Evolutionary conservation across 2,797 vertebrate species (phyloP).

Genomic region (Myotis pilosus): DNA sequence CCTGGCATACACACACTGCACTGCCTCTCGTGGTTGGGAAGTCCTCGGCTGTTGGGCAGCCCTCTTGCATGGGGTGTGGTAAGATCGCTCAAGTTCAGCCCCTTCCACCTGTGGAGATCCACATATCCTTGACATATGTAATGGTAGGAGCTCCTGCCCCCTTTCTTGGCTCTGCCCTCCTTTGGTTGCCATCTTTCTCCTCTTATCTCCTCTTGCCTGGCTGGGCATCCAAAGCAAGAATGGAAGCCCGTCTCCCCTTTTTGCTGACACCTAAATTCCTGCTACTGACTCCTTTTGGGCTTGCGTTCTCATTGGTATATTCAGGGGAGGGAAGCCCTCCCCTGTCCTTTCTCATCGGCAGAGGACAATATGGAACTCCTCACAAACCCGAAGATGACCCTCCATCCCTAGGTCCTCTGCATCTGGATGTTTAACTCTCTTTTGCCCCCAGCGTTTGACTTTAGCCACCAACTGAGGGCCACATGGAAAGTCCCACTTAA

Average conservation of each 20-base stretch:
- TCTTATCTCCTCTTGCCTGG: not conserved
- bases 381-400: not conserved
- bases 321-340: not conserved
- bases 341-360: not conserved
- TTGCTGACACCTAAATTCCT: not conserved
- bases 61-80: not conserved
- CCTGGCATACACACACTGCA: no score
- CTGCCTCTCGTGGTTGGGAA: not conserved
- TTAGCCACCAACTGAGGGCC: not conserved
- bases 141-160: not conserved
- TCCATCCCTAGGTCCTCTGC: not conserved
- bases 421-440: not conserved
- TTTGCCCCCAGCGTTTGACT: not conserved
- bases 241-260: not conserved
- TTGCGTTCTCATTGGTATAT: not conserved
- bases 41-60: not conserved
- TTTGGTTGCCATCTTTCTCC: not conserved
- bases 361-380: not conserved
- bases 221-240: not conserved
- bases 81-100: not conserved
- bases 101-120: not conserved
- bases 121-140: not conserved
- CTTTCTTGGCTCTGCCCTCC: not conserved
- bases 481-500: constrained; percentile 15
- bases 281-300: not conserved